Conservation (phyloP, 2,888 invertebrate species). For the Oxycera nigricornis region DNA sequence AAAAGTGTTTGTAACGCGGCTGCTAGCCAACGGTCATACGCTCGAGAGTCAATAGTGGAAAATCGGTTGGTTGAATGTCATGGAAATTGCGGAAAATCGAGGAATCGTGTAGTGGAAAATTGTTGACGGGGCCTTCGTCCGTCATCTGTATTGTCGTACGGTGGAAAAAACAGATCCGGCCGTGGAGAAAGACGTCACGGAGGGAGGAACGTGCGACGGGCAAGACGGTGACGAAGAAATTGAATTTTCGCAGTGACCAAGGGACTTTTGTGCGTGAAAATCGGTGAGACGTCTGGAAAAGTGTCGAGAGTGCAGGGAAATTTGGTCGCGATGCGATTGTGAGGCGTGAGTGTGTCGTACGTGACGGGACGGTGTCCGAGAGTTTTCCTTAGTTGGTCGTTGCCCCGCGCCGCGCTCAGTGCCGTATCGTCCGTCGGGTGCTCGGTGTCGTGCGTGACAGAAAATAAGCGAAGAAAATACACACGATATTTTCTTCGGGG, state of each 20-base stretch:
- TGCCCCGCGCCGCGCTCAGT: neutral
- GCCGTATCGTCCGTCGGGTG: neutral
- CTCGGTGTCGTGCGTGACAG: constrained; percentile 16
- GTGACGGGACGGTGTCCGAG: constrained; percentile 24
- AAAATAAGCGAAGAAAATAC: constrained; percentile 25
- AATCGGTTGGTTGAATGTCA: constrained; percentile 10
- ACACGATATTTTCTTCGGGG: constrained; percentile 11
- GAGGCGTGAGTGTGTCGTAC: constrained; percentile 8
- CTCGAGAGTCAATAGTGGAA: neutral
- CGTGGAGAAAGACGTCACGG: neutral
- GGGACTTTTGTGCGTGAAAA: neutral
- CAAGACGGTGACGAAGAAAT: neutral
- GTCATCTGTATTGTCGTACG: constrained; percentile 10
- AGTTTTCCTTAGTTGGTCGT: constrained; percentile 4
- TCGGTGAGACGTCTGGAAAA: neutral
- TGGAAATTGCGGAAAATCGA: neutral
- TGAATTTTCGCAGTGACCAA: neutral
- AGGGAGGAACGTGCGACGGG: neutral
- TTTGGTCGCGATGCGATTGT: constrained; percentile 8
- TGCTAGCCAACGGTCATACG: neutral
- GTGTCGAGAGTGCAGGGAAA: constrained; percentile 15
- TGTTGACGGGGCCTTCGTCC: constrained; percentile 41
- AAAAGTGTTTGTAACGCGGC: constrained; percentile 5
- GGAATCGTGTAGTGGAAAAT: constrained; percentile 31
- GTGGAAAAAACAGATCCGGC: neutral